phyloP scores from a whole-genome alignment of 2,113 vertebrate genomes.

The Noctilio leporinus region DNA sequence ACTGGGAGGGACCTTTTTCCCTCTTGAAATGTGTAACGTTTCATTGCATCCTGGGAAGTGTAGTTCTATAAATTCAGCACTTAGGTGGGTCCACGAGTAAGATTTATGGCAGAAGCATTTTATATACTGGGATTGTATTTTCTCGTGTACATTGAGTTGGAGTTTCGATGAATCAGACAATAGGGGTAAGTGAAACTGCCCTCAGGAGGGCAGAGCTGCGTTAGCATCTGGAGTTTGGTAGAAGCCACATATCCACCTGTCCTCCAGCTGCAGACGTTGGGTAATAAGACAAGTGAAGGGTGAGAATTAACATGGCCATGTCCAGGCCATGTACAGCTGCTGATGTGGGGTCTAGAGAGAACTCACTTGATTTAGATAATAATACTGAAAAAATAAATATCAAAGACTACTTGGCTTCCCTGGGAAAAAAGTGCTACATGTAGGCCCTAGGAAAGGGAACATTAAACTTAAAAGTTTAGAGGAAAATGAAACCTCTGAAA shows the following conservation, averaged over 20 bases:
- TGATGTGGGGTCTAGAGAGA: neutral
- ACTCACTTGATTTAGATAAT: neutral
- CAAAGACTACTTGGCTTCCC: neutral
- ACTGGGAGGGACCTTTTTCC: neutral
- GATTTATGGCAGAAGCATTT: neutral
- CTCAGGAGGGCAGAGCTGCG: neutral
- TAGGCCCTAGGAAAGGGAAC: neutral
- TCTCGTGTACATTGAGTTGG: neutral
- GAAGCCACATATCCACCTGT: neutral
- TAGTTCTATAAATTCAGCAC: neutral
- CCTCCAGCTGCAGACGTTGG: neutral
- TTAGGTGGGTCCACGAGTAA: neutral
- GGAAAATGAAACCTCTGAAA: slow-evolving; percentile 9
- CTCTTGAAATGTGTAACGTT: neutral
- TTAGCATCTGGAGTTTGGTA: neutral
- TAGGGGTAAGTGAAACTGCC: neutral
- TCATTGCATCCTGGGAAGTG: neutral
- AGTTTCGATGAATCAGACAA: neutral
- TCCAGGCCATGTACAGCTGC: neutral
- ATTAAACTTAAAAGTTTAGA: neutral
- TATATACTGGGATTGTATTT: neutral
- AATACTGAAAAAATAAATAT: neutral
- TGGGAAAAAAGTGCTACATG: neutral
- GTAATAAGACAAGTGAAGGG: neutral
- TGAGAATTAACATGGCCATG: neutral